Evolutionary conservation across 2,888 invertebrate genomes (phyloP).

Genomic region (Aporophyla nigra): DNA sequence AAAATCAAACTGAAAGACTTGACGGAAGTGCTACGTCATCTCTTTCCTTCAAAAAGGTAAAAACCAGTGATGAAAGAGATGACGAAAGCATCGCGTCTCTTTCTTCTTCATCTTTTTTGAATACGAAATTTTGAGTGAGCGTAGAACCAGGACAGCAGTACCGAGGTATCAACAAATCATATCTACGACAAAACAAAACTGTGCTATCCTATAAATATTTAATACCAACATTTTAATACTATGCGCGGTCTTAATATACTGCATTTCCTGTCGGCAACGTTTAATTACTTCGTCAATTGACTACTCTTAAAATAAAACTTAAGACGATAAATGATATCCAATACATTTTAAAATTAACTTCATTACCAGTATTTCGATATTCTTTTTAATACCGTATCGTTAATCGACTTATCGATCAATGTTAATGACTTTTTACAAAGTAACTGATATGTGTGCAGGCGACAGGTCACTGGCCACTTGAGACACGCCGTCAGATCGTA

Average conservation of each 20-base stretch:
- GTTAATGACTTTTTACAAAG: conserved; percentile 67
- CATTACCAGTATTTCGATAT: conserved; percentile 46
- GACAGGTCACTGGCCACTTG: conserved; percentile 82
- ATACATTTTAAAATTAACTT: conserved; percentile 62
- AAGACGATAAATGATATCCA: conserved; percentile 38
- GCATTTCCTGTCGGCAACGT: conserved; percentile 45
- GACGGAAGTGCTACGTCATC: conserved; percentile 7
- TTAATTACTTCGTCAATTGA: conserved; percentile 17
- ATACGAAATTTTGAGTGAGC: conserved; percentile 1
- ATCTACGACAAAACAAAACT: neutral
- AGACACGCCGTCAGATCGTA: conserved; percentile 82
- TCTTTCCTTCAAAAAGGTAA: conserved; percentile 24
- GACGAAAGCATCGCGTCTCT: neutral
- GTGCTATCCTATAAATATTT: conserved; percentile 11
- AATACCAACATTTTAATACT: conserved; percentile 11
- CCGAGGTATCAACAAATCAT: neutral
- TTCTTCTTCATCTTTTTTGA: conserved; percentile 16
- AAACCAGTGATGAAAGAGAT: conserved; percentile 15
- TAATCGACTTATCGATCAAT: conserved; percentile 66
- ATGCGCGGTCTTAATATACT: conserved; percentile 18
- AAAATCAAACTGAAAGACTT: conserved; percentile 6
- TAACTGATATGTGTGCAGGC: conserved; percentile 68
- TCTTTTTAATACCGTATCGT: conserved; percentile 42
- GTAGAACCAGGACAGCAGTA: neutral
- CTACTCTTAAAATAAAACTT: conserved; percentile 35